Evolutionary conservation across 1,140 invertebrate species (phyloP).

Genomic region (Neoseiulus cucumeris): DNA sequence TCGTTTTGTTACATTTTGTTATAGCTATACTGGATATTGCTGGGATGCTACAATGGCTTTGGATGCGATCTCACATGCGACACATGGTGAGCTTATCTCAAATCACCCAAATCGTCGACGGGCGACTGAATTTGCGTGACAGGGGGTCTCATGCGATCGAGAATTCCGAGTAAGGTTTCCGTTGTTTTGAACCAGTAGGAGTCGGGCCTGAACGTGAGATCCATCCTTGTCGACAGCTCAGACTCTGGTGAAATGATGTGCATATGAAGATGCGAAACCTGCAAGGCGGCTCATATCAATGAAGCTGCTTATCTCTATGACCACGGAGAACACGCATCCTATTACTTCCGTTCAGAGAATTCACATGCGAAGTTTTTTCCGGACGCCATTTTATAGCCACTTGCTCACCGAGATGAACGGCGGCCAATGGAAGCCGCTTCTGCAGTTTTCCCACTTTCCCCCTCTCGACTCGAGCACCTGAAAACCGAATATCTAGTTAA

Average conservation of each 20-base stretch:
- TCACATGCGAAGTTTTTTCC: neutral
- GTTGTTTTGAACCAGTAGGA: neutral
- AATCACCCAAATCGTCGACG: no score
- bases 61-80: no score
- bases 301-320: neutral
- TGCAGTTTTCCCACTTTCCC: conserved; percentile 18
- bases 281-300: neutral
- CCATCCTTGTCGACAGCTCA: conserved; percentile 37
- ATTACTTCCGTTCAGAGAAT: neutral
- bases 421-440: conserved; percentile 74
- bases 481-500: neutral
- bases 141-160: neutral
- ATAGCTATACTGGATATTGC: no score
- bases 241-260: conserved; percentile 59
- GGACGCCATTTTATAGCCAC: neutral
- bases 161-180: neutral
- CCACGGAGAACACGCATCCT: neutral
- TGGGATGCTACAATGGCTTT: no score
- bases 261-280: conserved; percentile 50
- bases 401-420: conserved; percentile 51
- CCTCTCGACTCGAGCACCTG: neutral
- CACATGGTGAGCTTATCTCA: no score
- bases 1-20: no score
- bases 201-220: neutral
- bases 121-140: no score